A percentile compares a stretch with the other conserved stretches of the same genome.
phyloP scores from a whole-genome alignment of 2,888 invertebrate genomes.

The Prostheceraeus crozeri region DNA sequence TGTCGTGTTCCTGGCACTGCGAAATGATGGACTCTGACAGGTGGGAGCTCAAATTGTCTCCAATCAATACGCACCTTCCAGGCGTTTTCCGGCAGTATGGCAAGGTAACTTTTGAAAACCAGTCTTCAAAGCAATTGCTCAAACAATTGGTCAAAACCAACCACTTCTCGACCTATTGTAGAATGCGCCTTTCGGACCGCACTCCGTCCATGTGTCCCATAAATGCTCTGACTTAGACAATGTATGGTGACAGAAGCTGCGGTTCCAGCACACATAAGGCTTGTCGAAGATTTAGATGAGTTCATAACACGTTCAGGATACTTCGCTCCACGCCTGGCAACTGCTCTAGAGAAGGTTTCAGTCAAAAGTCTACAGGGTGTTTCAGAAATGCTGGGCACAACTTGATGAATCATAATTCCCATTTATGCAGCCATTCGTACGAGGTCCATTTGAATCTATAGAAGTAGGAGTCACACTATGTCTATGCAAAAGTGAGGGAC shows the following conservation, averaged over 20 bases:
- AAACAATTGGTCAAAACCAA: constrained; percentile 47
- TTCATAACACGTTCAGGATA: constrained; percentile 51
- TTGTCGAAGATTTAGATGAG: constrained; percentile 46
- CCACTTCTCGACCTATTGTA: constrained; percentile 54
- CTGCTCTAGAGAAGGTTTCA: too few species aligned
- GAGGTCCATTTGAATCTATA: too few species aligned
- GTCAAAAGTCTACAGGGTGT: too few species aligned
- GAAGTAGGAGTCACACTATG: too few species aligned
- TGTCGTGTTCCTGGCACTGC: constrained; percentile 49
- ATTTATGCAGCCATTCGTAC: too few species aligned
- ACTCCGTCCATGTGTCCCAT: constrained; percentile 54
- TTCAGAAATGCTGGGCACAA: too few species aligned
- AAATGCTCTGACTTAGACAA: constrained; percentile 56
- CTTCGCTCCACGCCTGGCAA: constrained; percentile 44
- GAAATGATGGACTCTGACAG: constrained; percentile 47
- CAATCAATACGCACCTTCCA: constrained; percentile 51
- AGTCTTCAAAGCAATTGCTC: constrained; percentile 48
- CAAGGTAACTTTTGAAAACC: constrained; percentile 46
- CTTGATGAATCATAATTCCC: too few species aligned
- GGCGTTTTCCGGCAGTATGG: constrained; percentile 43
- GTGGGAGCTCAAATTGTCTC: constrained; percentile 50
- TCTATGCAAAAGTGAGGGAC: too few species aligned
- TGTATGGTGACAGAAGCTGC: constrained; percentile 54
- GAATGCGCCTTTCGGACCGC: constrained; percentile 50
- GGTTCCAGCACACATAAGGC: constrained; percentile 52